phyloP scores from a whole-genome alignment of 64 coral and sea anemone genomes.

The Stylophora pistillata region DNA sequence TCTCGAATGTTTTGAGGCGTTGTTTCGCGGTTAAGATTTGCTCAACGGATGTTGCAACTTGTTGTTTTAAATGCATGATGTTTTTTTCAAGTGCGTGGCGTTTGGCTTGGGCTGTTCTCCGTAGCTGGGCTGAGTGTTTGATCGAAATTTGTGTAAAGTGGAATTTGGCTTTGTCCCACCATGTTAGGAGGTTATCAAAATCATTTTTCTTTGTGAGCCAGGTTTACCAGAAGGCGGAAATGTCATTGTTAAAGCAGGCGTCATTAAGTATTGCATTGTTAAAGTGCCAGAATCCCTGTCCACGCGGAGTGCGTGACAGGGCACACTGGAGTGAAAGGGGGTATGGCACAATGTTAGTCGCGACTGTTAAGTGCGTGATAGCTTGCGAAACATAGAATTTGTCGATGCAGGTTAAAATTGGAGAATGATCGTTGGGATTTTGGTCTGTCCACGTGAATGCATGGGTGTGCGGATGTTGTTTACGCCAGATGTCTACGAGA shows the following conservation, averaged over 20 bases:
- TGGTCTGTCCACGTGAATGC: neutral
- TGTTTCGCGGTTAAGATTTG: neutral
- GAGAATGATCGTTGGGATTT: neutral
- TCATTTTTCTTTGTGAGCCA: neutral
- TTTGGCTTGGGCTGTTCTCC: neutral
- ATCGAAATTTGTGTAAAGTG: constrained; percentile 22
- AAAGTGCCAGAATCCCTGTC: constrained; percentile 1
- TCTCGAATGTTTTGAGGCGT: neutral
- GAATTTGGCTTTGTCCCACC: constrained; percentile 46
- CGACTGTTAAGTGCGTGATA: neutral
- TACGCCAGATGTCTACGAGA: neutral
- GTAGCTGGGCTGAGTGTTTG: neutral
- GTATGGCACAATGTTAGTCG: neutral
- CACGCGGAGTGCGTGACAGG: neutral
- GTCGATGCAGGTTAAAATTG: neutral
- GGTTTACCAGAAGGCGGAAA: neutral
- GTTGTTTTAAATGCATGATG: too few species aligned
- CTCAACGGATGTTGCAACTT: too few species aligned
- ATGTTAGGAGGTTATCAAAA: neutral
- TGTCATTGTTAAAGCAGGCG: neutral
- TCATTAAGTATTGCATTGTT: neutral
- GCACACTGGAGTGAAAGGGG: neutral
- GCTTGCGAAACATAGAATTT: neutral
- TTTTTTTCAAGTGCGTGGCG: too few species aligned
- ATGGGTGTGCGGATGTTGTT: neutral